Evolutionary conservation across 2,888 invertebrate species (phyloP), one percentile per base, ranked within the genome.

Genomic region (Toxonevra muliebris): DNA sequence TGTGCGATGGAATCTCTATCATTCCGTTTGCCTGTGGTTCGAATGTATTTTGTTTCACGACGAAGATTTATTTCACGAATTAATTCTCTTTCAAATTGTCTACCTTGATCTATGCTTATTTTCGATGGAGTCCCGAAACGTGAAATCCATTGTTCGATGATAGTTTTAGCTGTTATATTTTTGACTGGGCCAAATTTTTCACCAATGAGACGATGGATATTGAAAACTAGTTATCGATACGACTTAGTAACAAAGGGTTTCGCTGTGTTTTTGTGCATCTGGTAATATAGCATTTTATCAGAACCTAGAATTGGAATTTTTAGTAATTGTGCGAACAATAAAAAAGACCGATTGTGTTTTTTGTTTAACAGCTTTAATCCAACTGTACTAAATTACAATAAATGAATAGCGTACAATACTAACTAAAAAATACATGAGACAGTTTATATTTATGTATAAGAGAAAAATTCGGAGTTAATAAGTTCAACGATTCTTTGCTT

Each of bases 1-100:
- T 13, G 77, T 76, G 1, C 85, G 74, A 69, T 86, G 85, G 57
- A 81, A 79, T 70, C 68, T 86, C 85, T 1, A 86, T 76, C 63
- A 84, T 75, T 1, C 84, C 85, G 62, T 86, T 85, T 0, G 81
- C 71, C 53, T 77, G 82, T 80, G 7, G 59, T 3, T 78, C 71
- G 63, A 4, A 69, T 70, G 70, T 75, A 75, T 69, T 76, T 74
- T 65, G 68, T 69, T 55, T 76, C 78, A 67, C 77, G 69, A 62
- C 75, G 71, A 71, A 73, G 69, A 62, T 73, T 72, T 61, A 73
- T 59, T 70, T 73, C 71, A 15, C 79, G 59, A 84, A 84, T 68
- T 84, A n/a, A n/a, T n/a, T n/a, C n/a, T n/a, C n/a, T n/a, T n/a
- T n/a, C n/a, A n/a, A n/a, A n/a, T n/a, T n/a, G 82, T 43, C 76